Conservation (phyloP, 2,797 vertebrate species). For the Hypotaenidia philippensis region DNA sequence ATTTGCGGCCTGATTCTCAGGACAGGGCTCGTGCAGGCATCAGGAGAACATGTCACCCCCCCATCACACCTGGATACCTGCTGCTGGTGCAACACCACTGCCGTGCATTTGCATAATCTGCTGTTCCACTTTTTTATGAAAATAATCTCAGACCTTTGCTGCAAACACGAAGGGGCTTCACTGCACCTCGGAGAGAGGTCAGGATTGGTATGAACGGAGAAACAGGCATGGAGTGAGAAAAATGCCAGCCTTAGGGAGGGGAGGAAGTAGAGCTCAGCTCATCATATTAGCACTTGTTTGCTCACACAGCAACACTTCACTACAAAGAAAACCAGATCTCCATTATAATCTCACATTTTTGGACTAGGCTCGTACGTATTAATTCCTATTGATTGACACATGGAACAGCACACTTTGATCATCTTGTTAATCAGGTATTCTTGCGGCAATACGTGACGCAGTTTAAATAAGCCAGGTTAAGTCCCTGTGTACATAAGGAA, state of each 20-base stretch:
- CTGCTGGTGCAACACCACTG: background rate
- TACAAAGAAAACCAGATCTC: background rate
- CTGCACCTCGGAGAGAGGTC: background rate
- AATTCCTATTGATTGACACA: slow-evolving; percentile 40
- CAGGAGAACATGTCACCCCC: background rate
- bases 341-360: slow-evolving; percentile 14
- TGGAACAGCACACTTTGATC: slow-evolving; percentile 50
- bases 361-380: background rate
- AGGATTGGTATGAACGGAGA: background rate
- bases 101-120: background rate
- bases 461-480: slow-evolving; percentile 55
- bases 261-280: background rate
- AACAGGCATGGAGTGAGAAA: background rate
- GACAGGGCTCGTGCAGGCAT: background rate
- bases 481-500: slow-evolving; percentile 68
- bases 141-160: background rate
- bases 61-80: background rate
- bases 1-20: background rate
- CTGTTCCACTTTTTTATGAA: background rate
- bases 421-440: slow-evolving; percentile 50
- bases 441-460: slow-evolving; percentile 23
- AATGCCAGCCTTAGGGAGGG: background rate
- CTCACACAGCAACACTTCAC: background rate
- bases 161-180: background rate
- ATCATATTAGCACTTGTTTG: background rate